Conservation (phyloP, 64 coral and sea anemone species). For the Montipora capricornis region DNA sequence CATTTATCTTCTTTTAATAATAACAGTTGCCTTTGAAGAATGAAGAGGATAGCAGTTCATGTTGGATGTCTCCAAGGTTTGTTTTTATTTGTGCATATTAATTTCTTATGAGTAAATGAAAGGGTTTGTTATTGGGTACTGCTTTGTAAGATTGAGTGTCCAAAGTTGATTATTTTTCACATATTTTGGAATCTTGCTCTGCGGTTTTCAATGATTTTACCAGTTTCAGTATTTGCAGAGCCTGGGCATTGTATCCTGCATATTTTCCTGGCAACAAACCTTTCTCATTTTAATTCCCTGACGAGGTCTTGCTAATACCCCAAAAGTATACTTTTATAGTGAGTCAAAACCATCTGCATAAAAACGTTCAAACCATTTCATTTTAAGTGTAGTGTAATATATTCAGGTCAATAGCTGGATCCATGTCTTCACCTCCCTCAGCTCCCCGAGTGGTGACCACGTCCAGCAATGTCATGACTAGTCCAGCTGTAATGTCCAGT, state of each 20-base stretch:
- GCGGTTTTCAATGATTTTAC: no score
- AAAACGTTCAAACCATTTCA: background rate
- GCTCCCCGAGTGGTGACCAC: slow-evolving; percentile 1
- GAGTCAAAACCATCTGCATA: background rate
- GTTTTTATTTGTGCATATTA: no score
- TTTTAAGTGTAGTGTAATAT: slow-evolving; percentile 1
- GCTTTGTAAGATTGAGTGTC: no score
- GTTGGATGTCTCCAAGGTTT: slow-evolving; percentile 49
- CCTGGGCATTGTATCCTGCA: no score
- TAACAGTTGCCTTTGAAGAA: slow-evolving; percentile 16
- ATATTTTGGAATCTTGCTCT: no score
- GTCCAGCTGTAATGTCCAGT: slow-evolving; percentile 1
- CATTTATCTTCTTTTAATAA: background rate
- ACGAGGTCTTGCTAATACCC: background rate
- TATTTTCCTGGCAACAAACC: no score
- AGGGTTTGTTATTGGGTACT: no score
- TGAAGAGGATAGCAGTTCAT: slow-evolving; percentile 36
- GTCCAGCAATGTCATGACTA: slow-evolving; percentile 7
- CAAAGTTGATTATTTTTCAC: no score
- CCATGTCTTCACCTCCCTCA: slow-evolving; percentile 32
- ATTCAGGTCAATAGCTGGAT: slow-evolving; percentile 33
- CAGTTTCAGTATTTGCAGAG: no score
- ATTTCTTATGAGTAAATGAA: no score
- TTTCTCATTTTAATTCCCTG: no score
- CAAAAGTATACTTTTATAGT: background rate